These are phyloP conservation scores for Monopterus albus DNA, from an alignment of 2,113 vertebrate genomes.

Conservation along the genomic window DNA sequence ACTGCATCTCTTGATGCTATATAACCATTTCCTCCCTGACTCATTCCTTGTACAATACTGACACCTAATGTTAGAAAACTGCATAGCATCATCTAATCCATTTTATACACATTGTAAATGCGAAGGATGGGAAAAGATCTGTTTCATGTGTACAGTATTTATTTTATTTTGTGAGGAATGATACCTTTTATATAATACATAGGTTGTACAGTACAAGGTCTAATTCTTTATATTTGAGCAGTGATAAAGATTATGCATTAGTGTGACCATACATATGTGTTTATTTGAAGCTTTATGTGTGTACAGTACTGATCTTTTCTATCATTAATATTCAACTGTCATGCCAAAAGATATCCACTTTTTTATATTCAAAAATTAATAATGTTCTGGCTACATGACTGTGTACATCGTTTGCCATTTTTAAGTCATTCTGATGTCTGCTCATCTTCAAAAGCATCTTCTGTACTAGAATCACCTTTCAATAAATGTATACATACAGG, in stretches of 20 bases:
- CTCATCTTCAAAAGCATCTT: conserved; percentile 25
- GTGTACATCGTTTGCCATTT: conserved; percentile 45
- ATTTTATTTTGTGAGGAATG: conserved; percentile 76
- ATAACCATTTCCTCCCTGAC: conserved; percentile 15
- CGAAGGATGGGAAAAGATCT: conserved; percentile 31
- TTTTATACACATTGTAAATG: conserved; percentile 67
- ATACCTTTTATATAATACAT: conserved; percentile 72
- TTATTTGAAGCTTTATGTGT: conserved; percentile 63
- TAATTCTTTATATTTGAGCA: conserved; percentile 57
- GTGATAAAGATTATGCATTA: conserved; percentile 37
- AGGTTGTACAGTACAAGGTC: conserved; percentile 38
- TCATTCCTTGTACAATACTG: conserved; percentile 75
- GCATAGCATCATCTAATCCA: conserved; percentile 62
- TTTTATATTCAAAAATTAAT: conserved; percentile 68
- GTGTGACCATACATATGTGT: conserved; percentile 61
- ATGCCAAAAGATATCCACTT: conserved; percentile 68
- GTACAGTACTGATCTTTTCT: conserved; percentile 69
- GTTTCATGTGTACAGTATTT: conserved; percentile 81
- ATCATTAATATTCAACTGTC: conserved; percentile 65
- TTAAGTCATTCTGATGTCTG: conserved; percentile 14
- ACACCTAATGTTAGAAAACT: conserved; percentile 67
- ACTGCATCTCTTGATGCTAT: conserved; percentile 41
- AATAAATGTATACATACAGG: conserved; percentile 20
- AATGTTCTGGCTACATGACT: conserved; percentile 51
- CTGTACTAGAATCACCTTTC: conserved; percentile 14